Conservation (phyloP, 2,797 vertebrate species). For the Esox lucius region DNA sequence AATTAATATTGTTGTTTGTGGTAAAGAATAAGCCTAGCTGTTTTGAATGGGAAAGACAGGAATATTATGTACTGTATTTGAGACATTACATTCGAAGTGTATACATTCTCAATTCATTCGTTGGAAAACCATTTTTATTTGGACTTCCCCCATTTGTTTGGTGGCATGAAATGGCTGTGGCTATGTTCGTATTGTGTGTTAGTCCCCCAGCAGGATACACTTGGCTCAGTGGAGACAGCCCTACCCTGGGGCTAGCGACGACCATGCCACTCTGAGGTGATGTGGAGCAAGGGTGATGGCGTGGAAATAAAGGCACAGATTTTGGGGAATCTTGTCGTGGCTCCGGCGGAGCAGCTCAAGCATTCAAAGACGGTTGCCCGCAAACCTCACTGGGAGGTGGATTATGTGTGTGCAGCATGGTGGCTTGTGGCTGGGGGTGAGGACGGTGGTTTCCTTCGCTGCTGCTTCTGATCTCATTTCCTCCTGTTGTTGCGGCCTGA, state of each 20-base stretch:
- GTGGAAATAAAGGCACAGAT: constrained; percentile 92
- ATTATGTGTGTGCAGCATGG: constrained; percentile 13
- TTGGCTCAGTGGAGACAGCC: constrained; percentile 91
- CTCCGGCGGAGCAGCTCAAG: constrained; percentile 82
- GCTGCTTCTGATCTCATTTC: constrained; percentile 49
- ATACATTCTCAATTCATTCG: background rate
- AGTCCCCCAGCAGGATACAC: constrained; percentile 77
- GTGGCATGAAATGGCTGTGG: constrained; percentile 63
- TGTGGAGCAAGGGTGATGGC: constrained; percentile 89
- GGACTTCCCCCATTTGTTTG: constrained; percentile 71
- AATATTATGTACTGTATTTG: background rate
- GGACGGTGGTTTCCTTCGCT: background rate
- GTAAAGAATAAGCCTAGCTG: background rate
- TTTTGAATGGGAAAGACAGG: background rate
- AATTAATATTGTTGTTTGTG: background rate
- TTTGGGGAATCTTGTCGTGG: constrained; percentile 83
- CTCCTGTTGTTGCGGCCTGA: constrained; percentile 62
- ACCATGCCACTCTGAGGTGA: constrained; percentile 79
- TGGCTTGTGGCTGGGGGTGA: constrained; percentile 61
- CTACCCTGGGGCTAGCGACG: constrained; percentile 85
- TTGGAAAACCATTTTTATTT: constrained; percentile 20
- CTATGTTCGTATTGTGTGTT: constrained; percentile 64
- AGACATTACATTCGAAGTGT: background rate
- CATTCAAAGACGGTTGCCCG: constrained; percentile 89
- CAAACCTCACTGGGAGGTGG: constrained; percentile 86